Percentiles rank a stretch among this genome's conserved stretches.
These are phyloP conservation scores for Lutjanus argentimaculatus DNA, from an alignment of 2,797 vertebrate genomes.

Conservation along the genomic window DNA sequence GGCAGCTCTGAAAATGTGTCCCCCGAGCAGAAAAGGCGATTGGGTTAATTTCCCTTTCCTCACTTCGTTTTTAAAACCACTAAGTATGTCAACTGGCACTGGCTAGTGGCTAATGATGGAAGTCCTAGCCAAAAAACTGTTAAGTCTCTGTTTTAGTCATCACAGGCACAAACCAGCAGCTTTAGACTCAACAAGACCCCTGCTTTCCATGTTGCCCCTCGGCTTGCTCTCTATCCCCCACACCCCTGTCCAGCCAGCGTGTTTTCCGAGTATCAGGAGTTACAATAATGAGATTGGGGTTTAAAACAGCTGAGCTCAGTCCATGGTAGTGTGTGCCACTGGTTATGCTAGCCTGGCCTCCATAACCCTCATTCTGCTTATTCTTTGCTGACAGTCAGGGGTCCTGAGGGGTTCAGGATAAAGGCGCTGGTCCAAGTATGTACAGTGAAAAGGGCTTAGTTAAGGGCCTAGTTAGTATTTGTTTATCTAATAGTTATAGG, in stretches of 20 bases:
- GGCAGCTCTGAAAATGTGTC: constrained; percentile 33
- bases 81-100: constrained; percentile 56
- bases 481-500: neutral
- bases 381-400: constrained; percentile 31
- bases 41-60: constrained; percentile 45
- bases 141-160: constrained; percentile 53
- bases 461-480: constrained; percentile 30
- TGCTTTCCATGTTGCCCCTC: constrained; percentile 30
- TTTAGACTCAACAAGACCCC: constrained; percentile 42
- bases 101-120: constrained; percentile 51
- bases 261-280: constrained; percentile 59
- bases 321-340: constrained; percentile 18
- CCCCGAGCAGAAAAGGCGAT: constrained; percentile 34
- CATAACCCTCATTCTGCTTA: constrained; percentile 38
- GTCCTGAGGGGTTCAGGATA: constrained; percentile 9
- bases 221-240: constrained; percentile 27
- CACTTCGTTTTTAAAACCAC: constrained; percentile 41
- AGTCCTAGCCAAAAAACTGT: constrained; percentile 40
- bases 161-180: constrained; percentile 48
- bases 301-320: constrained; percentile 49
- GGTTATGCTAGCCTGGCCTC: constrained; percentile 40
- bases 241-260: constrained; percentile 7
- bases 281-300: constrained; percentile 66
- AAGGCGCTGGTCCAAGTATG: constrained; percentile 11
- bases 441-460: neutral